phyloP scores from a whole-genome alignment of 2,888 invertebrate species.

The Machimus rusticus region DNA sequence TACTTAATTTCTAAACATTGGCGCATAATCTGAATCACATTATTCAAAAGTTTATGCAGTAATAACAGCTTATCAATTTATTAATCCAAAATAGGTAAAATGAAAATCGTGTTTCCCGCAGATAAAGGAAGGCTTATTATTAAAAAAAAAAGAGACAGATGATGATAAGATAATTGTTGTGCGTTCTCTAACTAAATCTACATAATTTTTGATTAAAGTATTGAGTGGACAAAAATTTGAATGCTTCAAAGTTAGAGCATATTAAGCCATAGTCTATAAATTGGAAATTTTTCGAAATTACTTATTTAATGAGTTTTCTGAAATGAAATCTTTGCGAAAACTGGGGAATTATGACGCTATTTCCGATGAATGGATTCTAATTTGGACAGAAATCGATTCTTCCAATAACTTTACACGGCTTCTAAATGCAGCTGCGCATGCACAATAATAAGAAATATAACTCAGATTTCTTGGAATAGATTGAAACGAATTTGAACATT shows the following conservation, averaged over 20 bases:
- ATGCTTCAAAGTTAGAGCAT: not conserved
- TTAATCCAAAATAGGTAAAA: no score
- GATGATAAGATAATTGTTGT: no score
- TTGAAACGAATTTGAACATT: not conserved
- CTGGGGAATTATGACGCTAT: not conserved
- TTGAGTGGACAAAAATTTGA: not conserved
- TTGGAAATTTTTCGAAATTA: not conserved
- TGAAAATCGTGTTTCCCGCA: no score
- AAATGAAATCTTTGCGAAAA: no score
- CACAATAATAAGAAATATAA: not conserved
- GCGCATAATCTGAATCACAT: not conserved
- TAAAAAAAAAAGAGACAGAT: no score
- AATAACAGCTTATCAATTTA: no score
- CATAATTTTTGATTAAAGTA: no score
- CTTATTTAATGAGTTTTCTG: not conserved
- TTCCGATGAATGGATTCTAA: not conserved
- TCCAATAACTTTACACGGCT: not conserved
- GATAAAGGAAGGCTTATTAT: no score
- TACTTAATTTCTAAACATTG: not conserved
- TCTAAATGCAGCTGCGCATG: no score
- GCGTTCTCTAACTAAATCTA: no score
- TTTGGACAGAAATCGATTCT: not conserved
- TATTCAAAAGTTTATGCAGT: no score
- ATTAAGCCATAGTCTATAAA: not conserved
- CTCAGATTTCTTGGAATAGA: not conserved